These are phyloP conservation scores for Boulengeromyrus knoepffleri DNA, from an alignment of 2,113 vertebrate genomes.

Conservation along the genomic window DNA sequence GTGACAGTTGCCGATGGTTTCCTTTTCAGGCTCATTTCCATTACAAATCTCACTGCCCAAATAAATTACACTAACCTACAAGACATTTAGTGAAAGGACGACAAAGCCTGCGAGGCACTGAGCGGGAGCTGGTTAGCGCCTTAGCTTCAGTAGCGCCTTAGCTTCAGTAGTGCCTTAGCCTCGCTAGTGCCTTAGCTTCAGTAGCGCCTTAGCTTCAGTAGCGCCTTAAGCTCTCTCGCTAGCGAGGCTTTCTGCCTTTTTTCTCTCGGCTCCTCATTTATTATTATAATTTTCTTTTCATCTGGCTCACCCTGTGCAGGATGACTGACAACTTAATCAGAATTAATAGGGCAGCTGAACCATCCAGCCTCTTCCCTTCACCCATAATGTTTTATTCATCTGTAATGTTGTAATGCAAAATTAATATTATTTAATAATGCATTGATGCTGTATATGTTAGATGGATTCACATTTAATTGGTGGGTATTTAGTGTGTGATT, in stretches of 20 bases:
- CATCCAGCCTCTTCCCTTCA: slow-evolving; percentile 27
- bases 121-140: slow-evolving; percentile 8
- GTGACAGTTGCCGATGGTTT: not conserved
- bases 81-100: not conserved
- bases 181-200: slow-evolving; percentile 11
- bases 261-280: slow-evolving; percentile 27
- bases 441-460: slow-evolving; percentile 35
- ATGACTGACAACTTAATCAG: slow-evolving; percentile 40
- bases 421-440: slow-evolving; percentile 43
- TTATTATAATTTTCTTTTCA: slow-evolving; percentile 29
- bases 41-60: not conserved
- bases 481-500: slow-evolving; percentile 41
- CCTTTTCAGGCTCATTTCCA: not conserved
- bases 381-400: slow-evolving; percentile 43
- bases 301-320: slow-evolving; percentile 15
- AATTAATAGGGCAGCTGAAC: slow-evolving; percentile 33
- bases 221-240: slow-evolving; percentile 19
- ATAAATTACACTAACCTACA: not conserved
- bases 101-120: slow-evolving; percentile 12
- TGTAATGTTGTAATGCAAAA: slow-evolving; percentile 45
- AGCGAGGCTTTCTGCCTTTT: slow-evolving; percentile 18
- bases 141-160: not conserved
- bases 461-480: slow-evolving; percentile 42
- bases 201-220: not conserved
- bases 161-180: not conserved